Conservation (phyloP, 1,140 invertebrate species). For the Eupeodes corollae region DNA sequence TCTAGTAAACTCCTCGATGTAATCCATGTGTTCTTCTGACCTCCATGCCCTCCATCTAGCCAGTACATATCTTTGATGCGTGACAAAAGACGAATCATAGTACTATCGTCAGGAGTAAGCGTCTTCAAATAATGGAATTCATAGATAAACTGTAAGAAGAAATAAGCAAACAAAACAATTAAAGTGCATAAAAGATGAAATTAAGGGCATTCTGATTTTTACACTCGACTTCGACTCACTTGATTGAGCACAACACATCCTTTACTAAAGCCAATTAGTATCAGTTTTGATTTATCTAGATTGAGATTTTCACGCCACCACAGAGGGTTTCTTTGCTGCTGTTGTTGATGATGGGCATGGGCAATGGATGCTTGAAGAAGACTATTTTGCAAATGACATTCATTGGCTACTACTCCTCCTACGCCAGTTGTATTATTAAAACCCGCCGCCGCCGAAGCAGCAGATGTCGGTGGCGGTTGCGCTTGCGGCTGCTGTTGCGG, state of each 20-base stretch:
- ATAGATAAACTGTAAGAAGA: constrained; percentile 49
- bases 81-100: constrained; percentile 47
- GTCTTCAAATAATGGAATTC: constrained; percentile 66
- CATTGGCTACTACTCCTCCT: constrained; percentile 11
- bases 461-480: constrained; percentile 8
- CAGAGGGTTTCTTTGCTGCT: constrained; percentile 23
- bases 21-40: constrained; percentile 74
- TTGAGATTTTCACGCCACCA: constrained; percentile 41
- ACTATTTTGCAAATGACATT: constrained; percentile 21
- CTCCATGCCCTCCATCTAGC: constrained; percentile 78
- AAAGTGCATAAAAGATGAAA: background rate
- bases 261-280: constrained; percentile 78
- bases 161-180: background rate
- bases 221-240: constrained; percentile 34
- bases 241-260: constrained; percentile 86
- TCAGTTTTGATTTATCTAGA: constrained; percentile 43
- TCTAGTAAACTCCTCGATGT: constrained; percentile 58
- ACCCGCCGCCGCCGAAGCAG: constrained; percentile 14
- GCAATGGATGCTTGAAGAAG: too few relatives aligned
- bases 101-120: constrained; percentile 46
- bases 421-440: constrained; percentile 3
- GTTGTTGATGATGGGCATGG: constrained; percentile 6
- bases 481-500: constrained; percentile 3
- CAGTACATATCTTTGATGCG: constrained; percentile 66
- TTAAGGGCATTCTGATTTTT: constrained; percentile 19